phyloP scores from a whole-genome alignment of 2,888 invertebrate species.

The Noctua pronuba region DNA sequence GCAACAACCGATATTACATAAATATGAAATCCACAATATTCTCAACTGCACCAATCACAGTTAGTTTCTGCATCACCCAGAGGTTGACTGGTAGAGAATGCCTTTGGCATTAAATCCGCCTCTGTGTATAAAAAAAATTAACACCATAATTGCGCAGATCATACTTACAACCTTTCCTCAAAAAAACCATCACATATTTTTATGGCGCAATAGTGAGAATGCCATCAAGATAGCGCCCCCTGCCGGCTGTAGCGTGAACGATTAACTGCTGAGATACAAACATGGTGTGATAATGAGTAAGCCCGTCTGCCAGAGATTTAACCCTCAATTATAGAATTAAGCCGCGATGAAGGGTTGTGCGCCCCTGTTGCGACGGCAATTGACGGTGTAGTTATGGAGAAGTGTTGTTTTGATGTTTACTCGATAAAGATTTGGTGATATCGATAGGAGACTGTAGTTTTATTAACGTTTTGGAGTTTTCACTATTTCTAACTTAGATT shows the following conservation, averaged over 20 bases:
- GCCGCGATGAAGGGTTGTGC: slow-evolving; percentile 86
- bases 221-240: slow-evolving; percentile 79
- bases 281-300: slow-evolving; percentile 86
- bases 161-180: not conserved
- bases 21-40: not conserved
- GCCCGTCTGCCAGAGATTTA: slow-evolving; percentile 86
- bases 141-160: not conserved
- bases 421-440: slow-evolving; percentile 2
- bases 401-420: slow-evolving; percentile 8
- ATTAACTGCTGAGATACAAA: slow-evolving; percentile 75
- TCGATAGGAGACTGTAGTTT: not conserved
- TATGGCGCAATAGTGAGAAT: slow-evolving; percentile 70
- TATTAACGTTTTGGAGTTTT: not conserved
- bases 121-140: too few relatives aligned
- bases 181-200: slow-evolving; percentile 53
- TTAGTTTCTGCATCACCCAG: not conserved
- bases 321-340: slow-evolving; percentile 90
- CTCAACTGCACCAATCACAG: not conserved
- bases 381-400: slow-evolving; percentile 69
- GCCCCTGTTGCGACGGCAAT: slow-evolving; percentile 79
- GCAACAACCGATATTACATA: too few relatives aligned
- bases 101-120: not conserved
- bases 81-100: not conserved
- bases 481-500: not conserved
- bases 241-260: slow-evolving; percentile 63